Percentiles rank a stretch among this genome's conserved stretches.
Conservation (phyloP, 1,140 invertebrate genomes). For the Choristoneura fumiferana region DNA sequence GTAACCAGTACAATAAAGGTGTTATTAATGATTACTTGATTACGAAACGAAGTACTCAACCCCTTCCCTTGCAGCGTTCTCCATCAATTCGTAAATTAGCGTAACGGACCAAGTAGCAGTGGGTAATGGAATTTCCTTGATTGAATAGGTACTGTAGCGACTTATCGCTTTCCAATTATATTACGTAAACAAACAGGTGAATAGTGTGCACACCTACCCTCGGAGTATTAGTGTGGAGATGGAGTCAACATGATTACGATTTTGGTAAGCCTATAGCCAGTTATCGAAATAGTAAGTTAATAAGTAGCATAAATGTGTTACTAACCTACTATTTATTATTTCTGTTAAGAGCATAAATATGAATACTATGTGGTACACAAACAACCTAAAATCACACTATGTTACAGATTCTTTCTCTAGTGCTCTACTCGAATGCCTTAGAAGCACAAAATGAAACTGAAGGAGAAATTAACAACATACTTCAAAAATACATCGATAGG, state of each 20-base stretch:
- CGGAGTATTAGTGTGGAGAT: not conserved
- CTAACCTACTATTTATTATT: too few species aligned
- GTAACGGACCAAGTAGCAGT: slow-evolving; percentile 8
- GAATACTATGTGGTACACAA: too few species aligned
- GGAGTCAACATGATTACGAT: slow-evolving; percentile 20
- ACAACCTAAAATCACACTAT: too few species aligned
- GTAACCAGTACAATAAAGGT: too few species aligned
- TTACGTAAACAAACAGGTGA: slow-evolving; percentile 5
- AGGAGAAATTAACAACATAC: slow-evolving; percentile 34
- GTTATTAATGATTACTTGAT: too few species aligned
- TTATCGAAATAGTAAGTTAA: too few species aligned
- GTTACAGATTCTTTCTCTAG: slow-evolving; percentile 28
- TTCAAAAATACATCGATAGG: slow-evolving; percentile 43
- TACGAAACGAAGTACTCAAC: too few species aligned
- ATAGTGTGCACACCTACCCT: not conserved
- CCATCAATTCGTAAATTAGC: slow-evolving; percentile 4
- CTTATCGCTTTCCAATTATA: slow-evolving; percentile 18
- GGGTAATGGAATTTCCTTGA: slow-evolving; percentile 17
- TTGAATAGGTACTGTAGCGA: slow-evolving; percentile 13
- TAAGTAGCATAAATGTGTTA: too few species aligned
- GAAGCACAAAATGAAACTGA: slow-evolving; percentile 29
- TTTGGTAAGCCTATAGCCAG: slow-evolving; percentile 25
- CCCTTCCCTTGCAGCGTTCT: too few species aligned
- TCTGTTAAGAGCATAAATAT: too few species aligned
- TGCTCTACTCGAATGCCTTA: slow-evolving; percentile 23